phyloP scores from a whole-genome alignment of 2,888 invertebrate species.

The Stratiomys singularior region DNA sequence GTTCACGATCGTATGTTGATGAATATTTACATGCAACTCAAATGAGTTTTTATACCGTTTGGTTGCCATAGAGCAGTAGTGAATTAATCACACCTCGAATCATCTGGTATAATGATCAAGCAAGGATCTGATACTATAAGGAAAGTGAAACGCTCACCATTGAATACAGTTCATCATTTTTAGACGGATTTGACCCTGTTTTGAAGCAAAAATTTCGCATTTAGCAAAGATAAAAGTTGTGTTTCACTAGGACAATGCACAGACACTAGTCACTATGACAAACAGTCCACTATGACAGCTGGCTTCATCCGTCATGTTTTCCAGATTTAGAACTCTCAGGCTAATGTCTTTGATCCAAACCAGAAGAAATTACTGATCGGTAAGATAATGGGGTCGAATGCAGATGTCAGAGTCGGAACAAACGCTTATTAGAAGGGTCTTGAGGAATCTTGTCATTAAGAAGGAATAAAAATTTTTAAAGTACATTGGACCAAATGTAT shows the following conservation, averaged over 20 bases:
- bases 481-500: background rate
- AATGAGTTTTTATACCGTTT: background rate
- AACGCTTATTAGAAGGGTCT: background rate
- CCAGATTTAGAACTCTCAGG: conserved; percentile 56
- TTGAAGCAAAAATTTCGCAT: conserved; percentile 22
- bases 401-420: conserved; percentile 5
- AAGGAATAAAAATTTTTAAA: background rate
- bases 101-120: background rate
- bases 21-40: background rate
- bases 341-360: conserved; percentile 9
- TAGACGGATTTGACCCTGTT: background rate
- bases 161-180: background rate
- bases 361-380: conserved; percentile 14
- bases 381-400: conserved; percentile 27
- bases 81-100: background rate
- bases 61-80: background rate
- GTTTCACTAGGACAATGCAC: conserved; percentile 52
- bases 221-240: conserved; percentile 48
- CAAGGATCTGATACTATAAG: background rate
- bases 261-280: conserved; percentile 47
- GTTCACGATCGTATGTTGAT: background rate
- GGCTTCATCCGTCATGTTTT: conserved; percentile 54
- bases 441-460: background rate
- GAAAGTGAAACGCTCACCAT: background rate
- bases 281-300: conserved; percentile 52